A percentile compares a stretch with the other conserved stretches of the same genome.
phyloP scores from a whole-genome alignment of 1,140 invertebrate species.

The Pseudoatta argentina region DNA sequence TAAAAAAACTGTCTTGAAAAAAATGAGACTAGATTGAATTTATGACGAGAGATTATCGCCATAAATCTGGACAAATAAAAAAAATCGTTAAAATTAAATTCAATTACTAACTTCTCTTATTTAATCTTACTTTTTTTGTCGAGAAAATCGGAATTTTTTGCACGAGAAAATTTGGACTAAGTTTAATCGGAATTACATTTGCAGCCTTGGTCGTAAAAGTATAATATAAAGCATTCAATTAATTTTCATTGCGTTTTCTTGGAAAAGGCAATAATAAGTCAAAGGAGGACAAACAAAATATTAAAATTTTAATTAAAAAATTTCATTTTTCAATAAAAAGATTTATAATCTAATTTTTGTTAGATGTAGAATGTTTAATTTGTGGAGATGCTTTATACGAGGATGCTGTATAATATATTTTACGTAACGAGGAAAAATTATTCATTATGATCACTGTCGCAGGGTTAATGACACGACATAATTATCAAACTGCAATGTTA shows the following conservation, averaged over 20 bases:
- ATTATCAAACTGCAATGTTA: slow-evolving; percentile 1
- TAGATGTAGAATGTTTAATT: no score
- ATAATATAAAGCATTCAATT: no score
- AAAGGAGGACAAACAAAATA: no score
- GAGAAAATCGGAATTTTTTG: not conserved
- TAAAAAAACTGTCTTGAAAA: not conserved
- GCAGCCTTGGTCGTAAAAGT: no score
- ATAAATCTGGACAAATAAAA: not conserved
- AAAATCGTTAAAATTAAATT: not conserved
- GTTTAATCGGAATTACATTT: not conserved
- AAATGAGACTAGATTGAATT: not conserved
- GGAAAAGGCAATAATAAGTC: no score
- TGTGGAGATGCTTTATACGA: no score
- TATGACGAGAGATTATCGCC: not conserved
- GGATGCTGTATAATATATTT: no score
- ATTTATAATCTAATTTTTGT: no score
- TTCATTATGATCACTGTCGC: not conserved
- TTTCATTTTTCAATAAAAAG: no score
- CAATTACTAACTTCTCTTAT: not conserved
- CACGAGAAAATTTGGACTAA: not conserved
- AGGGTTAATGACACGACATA: not conserved
- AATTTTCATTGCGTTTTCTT: no score
- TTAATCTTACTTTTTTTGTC: not conserved
- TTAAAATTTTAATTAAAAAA: no score
- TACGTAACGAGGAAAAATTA: not conserved